These are phyloP conservation scores for Mythimna impura DNA, from an alignment of 2,888 invertebrate genomes.

Conservation along the genomic window DNA sequence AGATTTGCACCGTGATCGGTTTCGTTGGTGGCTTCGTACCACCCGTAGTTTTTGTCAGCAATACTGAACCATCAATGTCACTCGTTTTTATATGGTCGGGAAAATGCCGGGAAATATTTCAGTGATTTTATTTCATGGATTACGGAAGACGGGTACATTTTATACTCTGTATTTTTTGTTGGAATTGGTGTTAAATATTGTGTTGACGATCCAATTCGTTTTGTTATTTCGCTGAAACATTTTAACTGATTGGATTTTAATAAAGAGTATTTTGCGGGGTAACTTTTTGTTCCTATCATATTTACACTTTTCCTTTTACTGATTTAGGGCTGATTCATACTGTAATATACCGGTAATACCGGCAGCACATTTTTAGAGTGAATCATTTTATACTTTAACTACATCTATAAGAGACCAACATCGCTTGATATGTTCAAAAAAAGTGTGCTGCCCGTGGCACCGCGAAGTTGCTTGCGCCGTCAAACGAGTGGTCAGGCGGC, in stretches of 20 bases:
- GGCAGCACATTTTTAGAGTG: too few relatives aligned
- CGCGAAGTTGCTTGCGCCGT: too few relatives aligned
- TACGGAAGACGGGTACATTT: neutral
- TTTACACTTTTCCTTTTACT: neutral
- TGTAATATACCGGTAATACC: too few relatives aligned
- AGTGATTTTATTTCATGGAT: constrained; percentile 7
- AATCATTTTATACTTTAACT: too few relatives aligned
- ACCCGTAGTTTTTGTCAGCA: constrained; percentile 39
- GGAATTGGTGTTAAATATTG: neutral
- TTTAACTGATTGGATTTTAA: neutral
- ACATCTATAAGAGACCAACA: too few relatives aligned
- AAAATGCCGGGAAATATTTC: constrained; percentile 2
- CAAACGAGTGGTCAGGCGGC: too few relatives aligned
- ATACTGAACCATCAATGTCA: constrained; percentile 28
- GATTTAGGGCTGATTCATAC: neutral
- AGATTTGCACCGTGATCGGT: constrained; percentile 31
- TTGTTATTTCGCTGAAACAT: neutral
- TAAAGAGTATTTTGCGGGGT: too few relatives aligned
- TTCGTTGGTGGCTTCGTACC: constrained; percentile 20
- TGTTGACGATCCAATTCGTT: neutral
- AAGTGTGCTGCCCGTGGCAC: too few relatives aligned
- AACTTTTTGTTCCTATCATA: too few relatives aligned
- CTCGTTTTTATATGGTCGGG: neutral
- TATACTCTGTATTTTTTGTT: constrained; percentile 5
- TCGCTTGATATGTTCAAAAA: too few relatives aligned